Evolutionary conservation across 2,113 vertebrate species (phyloP), one percentile per base, ranked within the genome.

Genomic region (Heterotis niloticus): DNA sequence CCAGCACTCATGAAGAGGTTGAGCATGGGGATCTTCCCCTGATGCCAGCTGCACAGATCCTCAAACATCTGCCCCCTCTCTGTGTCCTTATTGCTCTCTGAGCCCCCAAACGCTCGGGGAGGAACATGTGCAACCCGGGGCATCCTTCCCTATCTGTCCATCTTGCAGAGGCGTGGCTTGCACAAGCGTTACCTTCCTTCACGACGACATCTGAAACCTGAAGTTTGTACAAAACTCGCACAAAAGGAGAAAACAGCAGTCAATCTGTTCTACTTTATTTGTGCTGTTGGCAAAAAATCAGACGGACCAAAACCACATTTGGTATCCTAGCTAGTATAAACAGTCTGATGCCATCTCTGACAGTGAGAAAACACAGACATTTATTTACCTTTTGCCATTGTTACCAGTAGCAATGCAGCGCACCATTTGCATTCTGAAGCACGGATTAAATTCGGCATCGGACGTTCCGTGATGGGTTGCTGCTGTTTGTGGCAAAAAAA

Each of bases 131-230:
- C 34, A 57, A 67, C 66, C 76, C 56, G 7, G 65, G 60, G 62
- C 18, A 65, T 51, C 62, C 62, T 77, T 52, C 56, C n/a, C 76
- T 44, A 18, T 70, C 76, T 44, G n/a, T 70, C 64, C 5, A n/a
- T 71, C 67, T 71, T n/a, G 34, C 10, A 57, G 65, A 67, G 56
- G 60, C 71, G 26, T 71, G 77, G 68, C 44, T 60, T 60, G 60
- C 77, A 71, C 54, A 34, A 70, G 60, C 66, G 24, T 78, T 71
- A 60, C 29, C 66, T 56, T 62, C 44, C 56, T 71, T 78, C 56
- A 59, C 76, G 68, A 56, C 51, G 56, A 65, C 29, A 68, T 66
- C 28, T 5, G 76, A n/a, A n/a, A n/a, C 52, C 64, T 23, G 64
- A 28, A 59, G 29, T 69, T 70, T 1, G n/a, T 71, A 26, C 24